Evolutionary conservation across 2,113 vertebrate genomes (phyloP), one percentile per base, ranked within the genome.

Genomic region (Gymnogyps californianus): DNA sequence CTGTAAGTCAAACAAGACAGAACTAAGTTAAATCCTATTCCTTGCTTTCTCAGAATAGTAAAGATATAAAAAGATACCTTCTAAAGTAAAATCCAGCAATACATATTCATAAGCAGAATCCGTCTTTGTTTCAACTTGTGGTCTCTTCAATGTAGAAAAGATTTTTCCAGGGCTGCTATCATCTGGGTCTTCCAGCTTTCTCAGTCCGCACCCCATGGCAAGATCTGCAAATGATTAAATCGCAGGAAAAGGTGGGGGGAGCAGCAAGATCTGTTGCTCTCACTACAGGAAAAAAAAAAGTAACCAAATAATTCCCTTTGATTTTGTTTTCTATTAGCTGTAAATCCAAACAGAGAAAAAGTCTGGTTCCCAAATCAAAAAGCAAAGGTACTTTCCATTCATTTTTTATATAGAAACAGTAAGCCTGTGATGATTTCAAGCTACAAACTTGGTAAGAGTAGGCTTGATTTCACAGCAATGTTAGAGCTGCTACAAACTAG

Each of bases 141-240:
- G 98, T 98, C 99, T 99, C 98, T 99, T 99, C 97, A 99, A 91
- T 1, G 99, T 99, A 96, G 99, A 99, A 97, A 99, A 99, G 92
- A 99, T 99, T 97, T 99, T 99, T 97, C 99, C 99, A 91, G 99
- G 99, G 91, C 99, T 99, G 98, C 98, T 99, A 97, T 99, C 99
- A 98, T 99, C 99, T 79, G 99, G 99, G 95, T 99, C 99, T 96
- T 99, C 99, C 95, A 99, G 98, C 95, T 99, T 99, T 95, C 99
- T 97, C 88, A 99, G 97, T 97, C 99, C 99, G 96, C 99, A 99
- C 98, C 99, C 99, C 99, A 99, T 99, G 95, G 97, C 98, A 97
- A 96, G 92, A 95, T 94, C 97, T 98, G 97, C 71, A 93, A 96
- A 64, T 85, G 87, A 97, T 95, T 97, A 98, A 95, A 93, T 59